phyloP scores from a whole-genome alignment of 2,113 vertebrate genomes.

The Apodemus sylvaticus region DNA sequence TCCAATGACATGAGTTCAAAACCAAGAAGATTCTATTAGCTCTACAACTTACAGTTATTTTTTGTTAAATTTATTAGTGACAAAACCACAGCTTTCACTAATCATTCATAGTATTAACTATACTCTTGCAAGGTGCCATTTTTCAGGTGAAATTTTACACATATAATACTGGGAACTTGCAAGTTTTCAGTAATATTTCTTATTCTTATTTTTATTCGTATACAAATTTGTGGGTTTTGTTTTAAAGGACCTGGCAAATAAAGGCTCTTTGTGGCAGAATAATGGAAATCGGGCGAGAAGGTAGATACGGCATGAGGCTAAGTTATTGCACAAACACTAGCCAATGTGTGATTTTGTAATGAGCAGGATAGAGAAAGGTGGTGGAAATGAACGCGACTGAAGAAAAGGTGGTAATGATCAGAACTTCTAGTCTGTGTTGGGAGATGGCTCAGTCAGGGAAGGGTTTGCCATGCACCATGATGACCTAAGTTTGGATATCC shows the following conservation, averaged over 20 bases:
- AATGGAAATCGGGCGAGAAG: background rate
- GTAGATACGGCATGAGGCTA: background rate
- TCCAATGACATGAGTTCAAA: background rate
- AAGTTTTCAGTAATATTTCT: slow-evolving; percentile 29
- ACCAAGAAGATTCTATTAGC: background rate
- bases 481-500: background rate
- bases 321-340: slow-evolving; percentile 13
- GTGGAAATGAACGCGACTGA: background rate
- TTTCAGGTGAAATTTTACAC: background rate
- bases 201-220: background rate
- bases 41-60: background rate
- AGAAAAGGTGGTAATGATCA: background rate
- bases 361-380: background rate
- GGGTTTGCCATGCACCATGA: background rate
- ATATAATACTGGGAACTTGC: background rate
- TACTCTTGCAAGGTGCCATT: background rate
- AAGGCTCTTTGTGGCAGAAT: background rate
- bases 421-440: background rate
- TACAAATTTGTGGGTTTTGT: background rate
- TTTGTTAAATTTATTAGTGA: background rate
- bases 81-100: background rate
- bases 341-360: background rate
- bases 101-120: background rate
- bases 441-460: background rate
- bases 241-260: background rate